Percentiles rank a stretch among this genome's conserved stretches.
phyloP scores from a whole-genome alignment of 2,888 invertebrate species.

The Pyrochroa serraticornis region DNA sequence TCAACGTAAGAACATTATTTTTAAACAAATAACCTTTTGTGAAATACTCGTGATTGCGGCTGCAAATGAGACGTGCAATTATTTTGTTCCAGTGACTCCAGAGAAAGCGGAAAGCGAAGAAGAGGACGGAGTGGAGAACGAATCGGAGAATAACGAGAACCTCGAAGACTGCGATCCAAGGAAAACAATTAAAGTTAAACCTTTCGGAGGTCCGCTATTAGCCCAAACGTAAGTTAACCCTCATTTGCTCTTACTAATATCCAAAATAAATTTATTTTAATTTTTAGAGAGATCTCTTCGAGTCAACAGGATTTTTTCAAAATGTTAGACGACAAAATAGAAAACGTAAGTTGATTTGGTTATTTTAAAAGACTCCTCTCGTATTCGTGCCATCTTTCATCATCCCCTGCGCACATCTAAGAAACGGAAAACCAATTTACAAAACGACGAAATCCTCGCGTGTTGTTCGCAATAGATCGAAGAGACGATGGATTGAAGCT shows the following conservation, averaged over 20 bases:
- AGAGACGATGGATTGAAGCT: neutral
- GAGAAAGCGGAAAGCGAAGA: constrained; percentile 52
- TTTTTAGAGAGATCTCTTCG: constrained; percentile 82
- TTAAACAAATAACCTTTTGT: neutral
- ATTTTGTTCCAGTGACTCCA: constrained; percentile 46
- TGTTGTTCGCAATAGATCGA: too few species aligned
- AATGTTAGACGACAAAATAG: constrained; percentile 91
- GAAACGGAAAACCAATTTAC: too few species aligned
- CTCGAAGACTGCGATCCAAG: constrained; percentile 49
- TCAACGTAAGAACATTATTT: constrained; percentile 2
- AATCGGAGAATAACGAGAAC: constrained; percentile 45
- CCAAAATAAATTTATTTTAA: constrained; percentile 11
- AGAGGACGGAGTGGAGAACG: constrained; percentile 44
- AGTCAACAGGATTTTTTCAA: constrained; percentile 93
- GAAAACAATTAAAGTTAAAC: constrained; percentile 52
- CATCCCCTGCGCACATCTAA: too few species aligned
- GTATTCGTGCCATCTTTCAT: too few species aligned
- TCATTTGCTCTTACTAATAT: neutral
- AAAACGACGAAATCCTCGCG: too few species aligned
- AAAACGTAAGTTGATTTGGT: constrained; percentile 68
- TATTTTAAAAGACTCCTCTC: too few species aligned
- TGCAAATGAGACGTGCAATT: neutral
- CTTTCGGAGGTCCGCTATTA: constrained; percentile 53
- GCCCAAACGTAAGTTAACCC: constrained; percentile 51
- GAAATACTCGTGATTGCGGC: neutral